Base-by-base conservation (phyloP, 2,888 invertebrate species). In the Elmis aenea region DNA sequence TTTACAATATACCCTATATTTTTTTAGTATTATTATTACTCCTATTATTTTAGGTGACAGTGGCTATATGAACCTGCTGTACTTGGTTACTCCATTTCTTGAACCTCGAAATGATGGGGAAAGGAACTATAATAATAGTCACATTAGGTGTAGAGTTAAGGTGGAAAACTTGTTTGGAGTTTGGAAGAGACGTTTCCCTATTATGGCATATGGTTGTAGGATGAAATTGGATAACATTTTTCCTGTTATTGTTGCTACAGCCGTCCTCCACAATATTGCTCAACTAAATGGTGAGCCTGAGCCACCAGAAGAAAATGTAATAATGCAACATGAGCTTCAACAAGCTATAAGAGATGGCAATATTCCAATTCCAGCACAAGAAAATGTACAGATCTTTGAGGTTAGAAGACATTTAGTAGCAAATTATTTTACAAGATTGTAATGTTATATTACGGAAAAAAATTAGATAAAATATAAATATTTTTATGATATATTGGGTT, bases 161-260 rank as follows among this genome's bases (percentile, higher is more conserved):
- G 23, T 23, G 9, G 23, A 23, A 23, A 23, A 23, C 10, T n/a
- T 23, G 3, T 23, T 23, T 23, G n/a, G n/a, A n/a, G n/a, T n/a
- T n/a, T n/a, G 23, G 23, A 6, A 23, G 5, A n/a, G 23, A 23
- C 5, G 23, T 11, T 23, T 6, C 23, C 23, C 23, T 23, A n/a
- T 23, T 23, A n/a, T 23, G 5, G 23, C 23, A 3, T 23, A 23
- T 23, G 23, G 23, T 5, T 23, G 23, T 23, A 23, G 23, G 9
- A 23, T 23, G 23, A 23, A 23, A n/a, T 23, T 23, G 9, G 3
- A 23, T 4, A 23, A 23, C 3, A n/a, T 23, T 23, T 23, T 23
- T 9, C 4, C 5, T 23, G n/a, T 5, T 5, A 5, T n/a, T n/a
- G 4, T 23, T 9, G n/a, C n/a, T 23, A n/a, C n/a, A n/a, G n/a